Evolutionary conservation across 2,888 invertebrate genomes (phyloP).

Genomic region (Drosophila merina): DNA sequence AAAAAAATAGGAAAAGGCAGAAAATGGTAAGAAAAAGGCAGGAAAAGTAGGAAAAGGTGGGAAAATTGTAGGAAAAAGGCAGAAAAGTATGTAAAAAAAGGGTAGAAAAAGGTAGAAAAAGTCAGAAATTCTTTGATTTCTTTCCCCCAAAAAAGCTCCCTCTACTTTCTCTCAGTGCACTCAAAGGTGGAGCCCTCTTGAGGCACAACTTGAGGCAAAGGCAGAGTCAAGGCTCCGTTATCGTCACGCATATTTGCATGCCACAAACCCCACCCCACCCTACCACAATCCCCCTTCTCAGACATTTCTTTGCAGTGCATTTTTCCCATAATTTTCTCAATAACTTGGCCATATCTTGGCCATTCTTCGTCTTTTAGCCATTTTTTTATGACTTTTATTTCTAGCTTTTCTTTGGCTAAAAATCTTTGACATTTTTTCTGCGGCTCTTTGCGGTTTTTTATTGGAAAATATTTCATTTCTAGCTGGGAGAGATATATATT

Average conservation of each 20-base stretch:
- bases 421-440: not conserved
- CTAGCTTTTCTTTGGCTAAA: not conserved
- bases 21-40: too few species aligned
- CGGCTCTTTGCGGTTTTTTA: too few species aligned
- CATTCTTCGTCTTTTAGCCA: not conserved
- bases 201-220: constrained; percentile 13
- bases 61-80: too few species aligned
- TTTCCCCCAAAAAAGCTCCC: too few species aligned
- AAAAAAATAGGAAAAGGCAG: too few species aligned
- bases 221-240: constrained; percentile 39
- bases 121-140: too few species aligned
- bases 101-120: too few species aligned
- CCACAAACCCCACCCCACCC: constrained; percentile 5
- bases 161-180: constrained; percentile 2
- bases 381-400: not conserved
- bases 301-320: constrained; percentile 7
- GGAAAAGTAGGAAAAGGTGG: too few species aligned
- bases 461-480: too few species aligned
- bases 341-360: constrained; percentile 18
- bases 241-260: constrained; percentile 52
- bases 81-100: too few species aligned
- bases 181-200: not conserved
- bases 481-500: not conserved
- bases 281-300: not conserved
- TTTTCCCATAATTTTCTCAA: constrained; percentile 38